A percentile compares a stretch with the other conserved stretches of the same genome.
Evolutionary conservation across 2,113 vertebrate genomes (phyloP).

Genomic region (Lanius collurio): DNA sequence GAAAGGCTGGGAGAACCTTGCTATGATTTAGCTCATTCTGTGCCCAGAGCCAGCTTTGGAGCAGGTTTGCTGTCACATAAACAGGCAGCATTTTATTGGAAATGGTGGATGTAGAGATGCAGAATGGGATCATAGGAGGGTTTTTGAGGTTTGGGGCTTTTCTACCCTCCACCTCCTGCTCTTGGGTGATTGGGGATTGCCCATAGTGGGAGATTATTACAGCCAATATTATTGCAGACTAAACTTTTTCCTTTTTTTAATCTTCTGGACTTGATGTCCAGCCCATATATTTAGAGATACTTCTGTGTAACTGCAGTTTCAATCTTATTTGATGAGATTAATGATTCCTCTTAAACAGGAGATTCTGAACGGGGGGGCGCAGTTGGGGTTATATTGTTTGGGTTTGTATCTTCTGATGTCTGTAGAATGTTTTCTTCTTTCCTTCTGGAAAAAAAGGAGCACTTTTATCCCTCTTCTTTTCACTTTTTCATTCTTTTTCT

Average conservation of each 20-base stretch:
- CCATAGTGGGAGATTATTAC: not conserved
- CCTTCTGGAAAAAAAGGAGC: not conserved
- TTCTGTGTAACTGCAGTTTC: not conserved
- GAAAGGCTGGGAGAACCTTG: not conserved
- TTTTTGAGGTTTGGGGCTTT: not conserved
- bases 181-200: not conserved
- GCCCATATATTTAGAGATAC: not conserved
- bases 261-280: not conserved
- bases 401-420: not conserved
- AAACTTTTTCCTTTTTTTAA: not conserved
- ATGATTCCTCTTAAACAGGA: not conserved
- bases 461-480: not conserved
- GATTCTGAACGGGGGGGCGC: not conserved
- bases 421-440: not conserved
- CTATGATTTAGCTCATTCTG: not conserved
- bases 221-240: not conserved
- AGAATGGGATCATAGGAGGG: not conserved
- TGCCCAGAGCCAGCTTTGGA: not conserved
- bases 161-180: not conserved
- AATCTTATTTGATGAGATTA: conserved; percentile 9
- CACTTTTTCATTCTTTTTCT: not conserved
- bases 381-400: not conserved
- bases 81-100: not conserved
- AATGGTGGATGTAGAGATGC: not conserved
- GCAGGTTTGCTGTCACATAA: not conserved